Evolutionary conservation across 1,140 invertebrate species (phyloP).

Genomic region (Bombus difficillimus): DNA sequence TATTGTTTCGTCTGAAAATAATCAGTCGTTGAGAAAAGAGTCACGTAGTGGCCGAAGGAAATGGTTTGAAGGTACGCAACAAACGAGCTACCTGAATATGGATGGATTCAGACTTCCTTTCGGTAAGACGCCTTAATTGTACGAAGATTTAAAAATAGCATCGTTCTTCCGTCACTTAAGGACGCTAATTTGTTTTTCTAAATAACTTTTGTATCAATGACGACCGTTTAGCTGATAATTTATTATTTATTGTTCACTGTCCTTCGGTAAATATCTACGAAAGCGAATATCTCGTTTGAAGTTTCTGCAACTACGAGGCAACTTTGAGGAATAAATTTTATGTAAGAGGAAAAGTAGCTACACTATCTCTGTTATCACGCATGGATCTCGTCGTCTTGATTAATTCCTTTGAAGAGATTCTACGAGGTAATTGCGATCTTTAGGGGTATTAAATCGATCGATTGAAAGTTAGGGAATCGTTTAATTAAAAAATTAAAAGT

Average conservation of each 20-base stretch:
- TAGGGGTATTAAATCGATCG: background rate
- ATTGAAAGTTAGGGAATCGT: background rate
- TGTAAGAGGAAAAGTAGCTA: background rate
- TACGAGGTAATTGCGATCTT: background rate
- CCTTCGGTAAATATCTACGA: background rate
- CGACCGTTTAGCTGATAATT: background rate
- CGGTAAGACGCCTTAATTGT: conserved; percentile 51
- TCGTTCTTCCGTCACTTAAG: conserved; percentile 29
- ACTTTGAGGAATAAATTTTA: background rate
- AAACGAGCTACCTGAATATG: conserved; percentile 65
- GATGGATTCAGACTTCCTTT: conserved; percentile 65
- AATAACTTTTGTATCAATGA: background rate
- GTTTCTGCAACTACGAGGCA: background rate
- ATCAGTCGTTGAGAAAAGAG: conserved; percentile 40
- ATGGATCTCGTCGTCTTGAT: background rate
- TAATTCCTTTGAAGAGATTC: background rate
- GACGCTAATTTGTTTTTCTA: conserved; percentile 33
- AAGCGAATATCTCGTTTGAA: background rate
- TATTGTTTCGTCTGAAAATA: conserved; percentile 41
- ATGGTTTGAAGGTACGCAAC: conserved; percentile 56
- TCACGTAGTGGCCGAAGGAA: conserved; percentile 65
- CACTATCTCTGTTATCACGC: background rate
- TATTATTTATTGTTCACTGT: background rate
- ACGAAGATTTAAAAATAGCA: conserved; percentile 66
- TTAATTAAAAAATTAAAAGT: background rate